Evolutionary conservation across 2,113 vertebrate genomes (phyloP).

Genomic region (Lasiurus cinereus): DNA sequence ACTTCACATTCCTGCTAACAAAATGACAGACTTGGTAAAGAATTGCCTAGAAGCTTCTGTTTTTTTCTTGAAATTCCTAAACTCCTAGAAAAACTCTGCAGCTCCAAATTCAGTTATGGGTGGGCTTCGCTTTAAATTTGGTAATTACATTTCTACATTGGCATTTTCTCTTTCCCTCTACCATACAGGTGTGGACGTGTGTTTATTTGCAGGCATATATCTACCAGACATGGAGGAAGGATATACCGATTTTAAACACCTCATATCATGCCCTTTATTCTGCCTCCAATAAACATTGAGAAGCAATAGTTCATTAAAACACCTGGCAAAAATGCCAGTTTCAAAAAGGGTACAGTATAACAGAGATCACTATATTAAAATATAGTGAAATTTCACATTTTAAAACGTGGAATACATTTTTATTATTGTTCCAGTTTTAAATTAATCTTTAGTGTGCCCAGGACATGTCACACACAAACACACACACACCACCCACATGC

Average conservation of each 20-base stretch:
- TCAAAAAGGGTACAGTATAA: neutral
- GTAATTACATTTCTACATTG: neutral
- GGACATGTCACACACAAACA: neutral
- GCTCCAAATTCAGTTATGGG: neutral
- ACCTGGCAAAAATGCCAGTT: constrained; percentile 35
- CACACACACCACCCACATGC: neutral
- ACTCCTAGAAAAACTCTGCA: neutral
- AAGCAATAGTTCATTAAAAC: neutral
- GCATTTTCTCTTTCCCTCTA: neutral
- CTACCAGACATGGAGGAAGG: neutral
- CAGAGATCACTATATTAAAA: neutral
- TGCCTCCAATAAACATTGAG: neutral
- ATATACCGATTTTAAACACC: neutral
- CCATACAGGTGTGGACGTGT: neutral
- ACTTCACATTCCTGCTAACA: neutral
- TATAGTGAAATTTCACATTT: neutral
- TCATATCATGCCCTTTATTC: neutral
- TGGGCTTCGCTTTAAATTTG: neutral
- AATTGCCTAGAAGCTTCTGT: neutral
- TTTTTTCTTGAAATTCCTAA: constrained; percentile 24
- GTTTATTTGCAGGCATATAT: neutral
- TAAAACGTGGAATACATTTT: neutral
- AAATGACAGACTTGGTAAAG: constrained; percentile 24
- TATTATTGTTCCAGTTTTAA: constrained; percentile 5
- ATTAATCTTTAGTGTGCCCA: neutral